Evolutionary conservation across 2,113 vertebrate genomes (phyloP).

Genomic region (Cromileptes altivelis): DNA sequence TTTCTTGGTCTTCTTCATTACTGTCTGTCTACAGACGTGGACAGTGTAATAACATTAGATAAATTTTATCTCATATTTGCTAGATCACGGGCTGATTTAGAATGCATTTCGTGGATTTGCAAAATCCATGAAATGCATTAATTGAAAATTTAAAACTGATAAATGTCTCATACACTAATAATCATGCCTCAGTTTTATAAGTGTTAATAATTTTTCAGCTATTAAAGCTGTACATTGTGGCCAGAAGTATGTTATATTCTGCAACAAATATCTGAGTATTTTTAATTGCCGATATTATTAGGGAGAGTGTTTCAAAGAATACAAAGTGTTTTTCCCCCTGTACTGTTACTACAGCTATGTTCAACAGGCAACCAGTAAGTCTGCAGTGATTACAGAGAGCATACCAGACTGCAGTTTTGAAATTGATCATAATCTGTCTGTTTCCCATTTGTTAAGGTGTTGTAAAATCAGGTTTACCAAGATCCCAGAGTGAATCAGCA

Average conservation of each 20-base stretch:
- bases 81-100: background rate
- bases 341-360: background rate
- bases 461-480: slow-evolving; percentile 78
- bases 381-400: background rate
- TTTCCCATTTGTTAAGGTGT: slow-evolving; percentile 68
- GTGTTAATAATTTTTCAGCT: no score
- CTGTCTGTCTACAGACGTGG: background rate
- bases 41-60: background rate
- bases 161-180: background rate
- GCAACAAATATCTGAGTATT: background rate
- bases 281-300: background rate
- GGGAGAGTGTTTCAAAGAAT: background rate
- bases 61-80: background rate
- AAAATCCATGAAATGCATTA: background rate
- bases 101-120: background rate
- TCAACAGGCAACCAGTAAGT: background rate
- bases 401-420: slow-evolving; percentile 13
- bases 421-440: background rate
- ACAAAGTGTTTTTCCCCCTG: background rate
- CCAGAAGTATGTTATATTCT: no score
- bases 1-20: background rate
- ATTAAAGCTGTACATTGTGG: background rate
- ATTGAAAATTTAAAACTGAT: background rate
- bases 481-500: slow-evolving; percentile 84
- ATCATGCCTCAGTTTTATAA: no score